These are phyloP conservation scores for Sebastolobus alascanus DNA, from an alignment of 2,797 vertebrate species.

Conservation along the genomic window DNA sequence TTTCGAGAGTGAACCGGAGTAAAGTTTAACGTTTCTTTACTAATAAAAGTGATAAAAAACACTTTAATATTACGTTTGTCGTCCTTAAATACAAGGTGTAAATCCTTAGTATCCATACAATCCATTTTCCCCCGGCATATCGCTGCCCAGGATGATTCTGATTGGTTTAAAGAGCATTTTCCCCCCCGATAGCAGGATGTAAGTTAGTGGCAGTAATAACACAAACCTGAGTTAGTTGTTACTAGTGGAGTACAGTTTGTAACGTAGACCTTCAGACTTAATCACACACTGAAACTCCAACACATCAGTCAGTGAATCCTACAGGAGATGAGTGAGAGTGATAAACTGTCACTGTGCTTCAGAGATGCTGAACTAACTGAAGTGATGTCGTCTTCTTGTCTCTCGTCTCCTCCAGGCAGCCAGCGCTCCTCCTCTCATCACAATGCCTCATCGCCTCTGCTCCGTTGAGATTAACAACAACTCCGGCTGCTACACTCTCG, in stretches of 20 bases:
- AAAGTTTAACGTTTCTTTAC: too few species aligned
- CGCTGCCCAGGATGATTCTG: too few species aligned
- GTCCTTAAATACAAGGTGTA: too few species aligned
- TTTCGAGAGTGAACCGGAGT: too few species aligned
- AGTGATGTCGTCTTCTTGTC: background rate
- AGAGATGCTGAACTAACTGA: background rate
- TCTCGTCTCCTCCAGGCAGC: background rate
- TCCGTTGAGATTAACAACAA: conserved; percentile 71
- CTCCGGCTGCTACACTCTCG: conserved; percentile 62
- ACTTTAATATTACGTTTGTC: too few species aligned
- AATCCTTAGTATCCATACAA: too few species aligned
- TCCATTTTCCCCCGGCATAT: too few species aligned
- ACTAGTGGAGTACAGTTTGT: too few species aligned
- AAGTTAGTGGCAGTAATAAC: background rate
- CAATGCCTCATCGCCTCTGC: conserved; percentile 72
- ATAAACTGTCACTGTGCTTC: background rate
- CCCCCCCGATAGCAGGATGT: background rate
- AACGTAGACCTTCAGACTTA: background rate
- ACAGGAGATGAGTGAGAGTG: background rate
- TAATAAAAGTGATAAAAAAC: too few species aligned
- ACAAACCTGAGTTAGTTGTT: background rate
- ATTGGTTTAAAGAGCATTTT: too few species aligned
- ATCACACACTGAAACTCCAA: background rate
- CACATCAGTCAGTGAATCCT: background rate
- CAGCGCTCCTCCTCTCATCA: conserved; percentile 7